A percentile compares a stretch with the other conserved stretches of the same genome.
Evolutionary conservation across 2,113 vertebrate genomes (phyloP).

Genomic region (Heloderma charlesbogerti): DNA sequence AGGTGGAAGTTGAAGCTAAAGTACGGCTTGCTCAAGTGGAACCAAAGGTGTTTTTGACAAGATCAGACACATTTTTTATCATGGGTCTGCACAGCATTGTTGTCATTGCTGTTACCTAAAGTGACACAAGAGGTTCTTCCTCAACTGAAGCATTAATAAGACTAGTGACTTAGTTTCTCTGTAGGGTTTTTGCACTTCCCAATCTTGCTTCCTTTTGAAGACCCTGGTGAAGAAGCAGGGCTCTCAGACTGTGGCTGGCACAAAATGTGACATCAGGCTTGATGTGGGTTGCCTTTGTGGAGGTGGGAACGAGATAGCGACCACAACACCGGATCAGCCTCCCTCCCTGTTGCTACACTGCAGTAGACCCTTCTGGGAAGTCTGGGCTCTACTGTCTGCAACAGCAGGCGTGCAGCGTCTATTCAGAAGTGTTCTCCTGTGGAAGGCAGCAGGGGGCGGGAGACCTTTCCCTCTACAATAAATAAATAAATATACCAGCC

Average conservation of each 20-base stretch:
- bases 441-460: too few relatives aligned
- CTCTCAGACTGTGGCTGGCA: not conserved
- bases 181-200: not conserved
- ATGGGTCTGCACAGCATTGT: not conserved
- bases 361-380: not conserved
- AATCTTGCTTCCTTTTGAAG: not conserved
- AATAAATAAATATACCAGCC: slow-evolving; percentile 31
- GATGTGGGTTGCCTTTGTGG: not conserved
- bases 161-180: not conserved
- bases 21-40: not conserved
- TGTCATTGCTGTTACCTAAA: too few relatives aligned
- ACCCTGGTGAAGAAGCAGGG: not conserved
- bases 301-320: not conserved
- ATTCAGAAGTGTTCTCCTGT: too few relatives aligned
- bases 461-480: not conserved
- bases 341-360: not conserved
- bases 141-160: not conserved
- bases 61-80: not conserved
- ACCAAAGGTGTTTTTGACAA: not conserved
- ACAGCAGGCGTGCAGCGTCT: too few relatives aligned
- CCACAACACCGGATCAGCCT: not conserved
- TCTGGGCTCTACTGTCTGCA: not conserved
- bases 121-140: not conserved
- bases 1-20: not conserved
- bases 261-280: not conserved